phyloP scores from a whole-genome alignment of 1,140 invertebrate genomes.

The Protaetia brevitarsis region DNA sequence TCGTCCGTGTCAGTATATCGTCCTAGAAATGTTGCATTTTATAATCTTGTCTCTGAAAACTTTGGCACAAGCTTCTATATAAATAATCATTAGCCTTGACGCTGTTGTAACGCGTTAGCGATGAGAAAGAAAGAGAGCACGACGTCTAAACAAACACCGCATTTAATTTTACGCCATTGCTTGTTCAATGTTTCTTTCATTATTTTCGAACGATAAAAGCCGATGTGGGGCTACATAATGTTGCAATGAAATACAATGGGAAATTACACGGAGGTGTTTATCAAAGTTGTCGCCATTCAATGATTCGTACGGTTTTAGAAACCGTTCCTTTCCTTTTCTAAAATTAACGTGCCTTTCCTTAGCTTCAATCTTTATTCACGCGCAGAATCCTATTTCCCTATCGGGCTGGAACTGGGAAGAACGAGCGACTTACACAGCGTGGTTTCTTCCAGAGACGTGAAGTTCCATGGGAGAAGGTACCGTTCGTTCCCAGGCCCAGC shows the following conservation, averaged over 20 bases:
- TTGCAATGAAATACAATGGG: not conserved
- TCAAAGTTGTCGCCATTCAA: too few relatives aligned
- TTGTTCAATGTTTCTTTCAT: not conserved
- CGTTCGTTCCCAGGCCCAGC: conserved; percentile 75
- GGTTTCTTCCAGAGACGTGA: conserved; percentile 66
- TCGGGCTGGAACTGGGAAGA: conserved; percentile 22
- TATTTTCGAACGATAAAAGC: not conserved
- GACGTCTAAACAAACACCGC: not conserved
- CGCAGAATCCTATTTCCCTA: not conserved
- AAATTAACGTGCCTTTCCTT: conserved; percentile 4
- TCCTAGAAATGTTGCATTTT: not conserved
- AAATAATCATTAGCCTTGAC: conserved; percentile 9
- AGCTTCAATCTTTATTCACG: not conserved
- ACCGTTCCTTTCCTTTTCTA: too few relatives aligned
- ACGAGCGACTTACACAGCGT: conserved; percentile 46
- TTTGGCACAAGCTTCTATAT: not conserved
- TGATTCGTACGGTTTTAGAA: too few relatives aligned
- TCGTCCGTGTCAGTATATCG: not conserved
- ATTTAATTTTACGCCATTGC: not conserved
- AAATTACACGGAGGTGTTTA: too few relatives aligned
- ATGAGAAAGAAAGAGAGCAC: not conserved
- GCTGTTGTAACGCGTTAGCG: not conserved
- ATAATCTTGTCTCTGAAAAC: not conserved
- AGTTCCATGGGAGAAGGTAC: conserved; percentile 81
- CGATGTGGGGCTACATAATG: not conserved